Evolutionary conservation across 2,888 invertebrate genomes (phyloP), one percentile per base, ranked within the genome.

Genomic region (Magallana nippona): DNA sequence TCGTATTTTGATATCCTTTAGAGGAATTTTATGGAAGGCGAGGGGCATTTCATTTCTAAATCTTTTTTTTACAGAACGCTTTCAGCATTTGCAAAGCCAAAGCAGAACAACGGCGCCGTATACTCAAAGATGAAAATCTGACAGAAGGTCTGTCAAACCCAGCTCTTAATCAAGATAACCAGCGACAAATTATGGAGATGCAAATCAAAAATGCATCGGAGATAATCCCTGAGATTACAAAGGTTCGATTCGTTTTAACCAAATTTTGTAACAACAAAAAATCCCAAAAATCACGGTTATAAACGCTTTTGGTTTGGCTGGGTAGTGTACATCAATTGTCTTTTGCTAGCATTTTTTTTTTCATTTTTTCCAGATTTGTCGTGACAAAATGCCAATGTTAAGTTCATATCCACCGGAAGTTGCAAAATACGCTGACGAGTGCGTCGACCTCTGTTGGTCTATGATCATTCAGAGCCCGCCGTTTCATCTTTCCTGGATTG

Each of bases 321-420:
- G 44, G 44, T 32, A 5, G 44, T 44, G 8, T 3, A 44, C 44
- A 5, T 44, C 8, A 44, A 44, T 44, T 44, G 3, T 44, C 44
- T 0, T 44, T 44, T 44, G 44, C 44, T 44, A 8, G 8, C 44
- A 44, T 8, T 8, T 44, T 44, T 8, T 44, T 44, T 8, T 44
- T 44, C 44, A 0, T 44, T 44, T 44, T 44, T 8, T 8, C 44
- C 15, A 71, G 71, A 71, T 71, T 27, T 71, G 71, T 71, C 71
- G 71, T 10, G 71, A 71, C 71, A 71, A 32, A 15, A 32, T 71
- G 3, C 32, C 71, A 10, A 32, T 27, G 32, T 32, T 71, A 27
- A 32, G 71, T 27, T 71, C 71, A 27, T 71, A 71, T 71, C 71
- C 71, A 2, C 32, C 27, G 71, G 71, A 71, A 71, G 71, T 71